Evolutionary conservation across 2,888 invertebrate genomes (phyloP), one percentile per base, ranked within the genome.

Genomic region (Mactromeris polynyma): DNA sequence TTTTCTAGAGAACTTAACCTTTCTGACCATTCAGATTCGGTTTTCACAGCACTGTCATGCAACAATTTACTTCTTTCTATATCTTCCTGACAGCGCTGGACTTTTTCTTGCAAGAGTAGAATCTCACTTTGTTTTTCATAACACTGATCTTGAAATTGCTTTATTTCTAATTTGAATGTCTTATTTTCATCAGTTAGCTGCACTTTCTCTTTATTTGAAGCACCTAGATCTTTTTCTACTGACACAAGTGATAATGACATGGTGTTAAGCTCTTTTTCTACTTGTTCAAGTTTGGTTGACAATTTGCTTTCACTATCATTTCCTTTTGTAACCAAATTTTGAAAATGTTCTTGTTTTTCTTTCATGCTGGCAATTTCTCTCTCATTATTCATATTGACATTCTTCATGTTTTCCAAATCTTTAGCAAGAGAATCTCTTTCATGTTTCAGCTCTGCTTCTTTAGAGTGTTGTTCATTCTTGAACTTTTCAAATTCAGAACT

Each of bases 51-150:
- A 73, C 79, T 51, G 36, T 87, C 86, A 89, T 91, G 89, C 40
- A 92, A 92, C n/a, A 90, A 85, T 42, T 90, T 92, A 78, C 89
- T 91, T 87, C 92, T 87, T 33, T 87, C 79, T 40, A 91, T 17
- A 51, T 92, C 92, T 17, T 91, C 90, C 58, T 84, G 69, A 40
- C 83, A 78, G 64, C 90, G 69, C 14, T 88, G 86, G 19, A 88
- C 58, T 58, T 89, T 93, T 78, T 91, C 91, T 80, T 90, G 83
- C 26, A 93, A 73, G 17, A 90, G 26, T 73, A 89, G 69, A 6
- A 88, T 81, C 64, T 90, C 92, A 90, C 90, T 92, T 58, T 92
- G 85, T 42, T 92, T 92, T 84, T 92, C 92, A 89, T 89, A 88
- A 69, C 89, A 81, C 81, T 93, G 86, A 85, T 89, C 88, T 82